A percentile compares a stretch with the other conserved stretches of the same genome.
Evolutionary conservation across 2,113 vertebrate species (phyloP).

Genomic region (Ochotona princeps): DNA sequence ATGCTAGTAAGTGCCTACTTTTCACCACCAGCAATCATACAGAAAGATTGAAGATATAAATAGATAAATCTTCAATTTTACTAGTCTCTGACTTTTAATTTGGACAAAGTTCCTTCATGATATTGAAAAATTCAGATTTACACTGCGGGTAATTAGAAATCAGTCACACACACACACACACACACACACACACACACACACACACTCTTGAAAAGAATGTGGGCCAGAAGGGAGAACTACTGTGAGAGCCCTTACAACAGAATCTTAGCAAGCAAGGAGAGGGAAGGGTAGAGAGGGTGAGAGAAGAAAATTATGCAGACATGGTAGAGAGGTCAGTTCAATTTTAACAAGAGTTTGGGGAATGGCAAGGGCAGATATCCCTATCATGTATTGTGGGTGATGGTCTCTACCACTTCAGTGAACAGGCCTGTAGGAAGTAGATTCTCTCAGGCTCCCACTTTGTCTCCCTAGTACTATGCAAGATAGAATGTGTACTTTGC

Average conservation of each 20-base stretch:
- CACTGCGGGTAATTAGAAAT: background rate
- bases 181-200: background rate
- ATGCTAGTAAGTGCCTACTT: background rate
- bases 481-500: background rate
- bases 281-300: background rate
- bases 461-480: background rate
- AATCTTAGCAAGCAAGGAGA: background rate
- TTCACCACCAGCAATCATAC: background rate
- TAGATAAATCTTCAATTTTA: background rate
- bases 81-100: background rate
- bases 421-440: background rate
- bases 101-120: background rate
- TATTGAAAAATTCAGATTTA: background rate
- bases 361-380: background rate
- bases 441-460: background rate
- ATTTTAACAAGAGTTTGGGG: background rate
- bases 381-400: background rate
- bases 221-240: background rate
- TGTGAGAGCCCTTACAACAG: background rate
- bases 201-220: background rate
- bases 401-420: background rate
- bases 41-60: background rate
- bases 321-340: background rate
- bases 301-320: rapidly evolving
- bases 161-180: background rate